Conservation (phyloP, 2,113 vertebrate genomes). For the Crypturellus undulatus region DNA sequence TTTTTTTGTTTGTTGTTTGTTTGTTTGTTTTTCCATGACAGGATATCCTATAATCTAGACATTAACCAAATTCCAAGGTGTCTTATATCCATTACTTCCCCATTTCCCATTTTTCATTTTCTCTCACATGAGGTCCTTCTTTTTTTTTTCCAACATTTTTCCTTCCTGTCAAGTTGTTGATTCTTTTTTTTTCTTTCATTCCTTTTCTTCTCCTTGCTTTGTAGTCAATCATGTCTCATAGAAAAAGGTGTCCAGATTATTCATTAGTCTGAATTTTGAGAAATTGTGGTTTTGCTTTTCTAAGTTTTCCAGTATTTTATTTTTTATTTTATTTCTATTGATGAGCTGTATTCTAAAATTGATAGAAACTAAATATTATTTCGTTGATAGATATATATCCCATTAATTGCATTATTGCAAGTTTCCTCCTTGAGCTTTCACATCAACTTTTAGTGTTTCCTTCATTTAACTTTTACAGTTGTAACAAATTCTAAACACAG, state of each 20-base stretch:
- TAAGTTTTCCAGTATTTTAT: background rate
- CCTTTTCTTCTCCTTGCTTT: background rate
- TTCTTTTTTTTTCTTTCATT: background rate
- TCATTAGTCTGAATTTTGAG: background rate
- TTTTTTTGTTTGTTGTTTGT: background rate
- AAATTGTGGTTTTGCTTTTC: background rate
- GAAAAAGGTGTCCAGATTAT: background rate
- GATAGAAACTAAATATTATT: background rate
- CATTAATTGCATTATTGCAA: background rate
- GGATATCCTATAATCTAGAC: background rate
- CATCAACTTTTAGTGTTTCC: background rate
- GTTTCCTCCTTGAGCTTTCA: background rate
- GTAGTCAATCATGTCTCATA: background rate
- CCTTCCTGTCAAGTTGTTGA: background rate
- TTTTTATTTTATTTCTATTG: background rate
- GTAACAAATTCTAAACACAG: background rate
- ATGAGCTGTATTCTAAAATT: background rate
- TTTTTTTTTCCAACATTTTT: background rate
- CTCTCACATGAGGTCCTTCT: background rate
- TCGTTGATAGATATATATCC: background rate
- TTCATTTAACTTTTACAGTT: background rate
- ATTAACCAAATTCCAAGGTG: background rate
- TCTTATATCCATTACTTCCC: background rate
- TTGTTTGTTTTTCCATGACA: background rate
- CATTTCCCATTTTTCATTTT: too few relatives aligned